These are phyloP conservation scores for Typhlichthys subterraneus DNA, from an alignment of 2,797 vertebrate species.

Conservation along the genomic window DNA sequence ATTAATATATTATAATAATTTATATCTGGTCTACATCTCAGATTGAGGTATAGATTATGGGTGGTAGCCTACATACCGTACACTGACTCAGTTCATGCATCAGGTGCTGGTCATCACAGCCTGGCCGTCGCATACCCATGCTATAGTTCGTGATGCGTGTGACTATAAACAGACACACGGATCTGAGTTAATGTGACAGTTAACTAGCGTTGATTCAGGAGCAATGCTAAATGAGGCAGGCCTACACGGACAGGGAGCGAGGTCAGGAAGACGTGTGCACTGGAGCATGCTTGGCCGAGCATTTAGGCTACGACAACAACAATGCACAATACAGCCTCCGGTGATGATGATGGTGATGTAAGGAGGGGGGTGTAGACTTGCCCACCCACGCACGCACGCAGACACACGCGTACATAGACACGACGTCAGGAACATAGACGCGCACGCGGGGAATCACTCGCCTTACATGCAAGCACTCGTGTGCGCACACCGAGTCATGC, in stretches of 20 bases:
- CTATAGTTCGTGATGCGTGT: slow-evolving; percentile 57
- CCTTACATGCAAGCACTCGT: slow-evolving; percentile 64
- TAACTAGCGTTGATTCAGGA: slow-evolving; percentile 78
- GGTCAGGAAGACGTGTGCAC: slow-evolving; percentile 73
- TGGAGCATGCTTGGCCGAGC: slow-evolving; percentile 80
- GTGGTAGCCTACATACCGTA: slow-evolving; percentile 25
- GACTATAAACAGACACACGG: slow-evolving; percentile 57
- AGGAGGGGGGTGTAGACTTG: slow-evolving; percentile 50
- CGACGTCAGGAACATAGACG: slow-evolving; percentile 63
- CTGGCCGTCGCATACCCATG: slow-evolving; percentile 48
- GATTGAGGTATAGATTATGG: slow-evolving; percentile 26
- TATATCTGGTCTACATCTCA: slow-evolving; percentile 20
- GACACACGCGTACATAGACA: slow-evolving; percentile 10
- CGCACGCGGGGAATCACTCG: slow-evolving; percentile 59
- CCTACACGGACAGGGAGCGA: slow-evolving; percentile 59
- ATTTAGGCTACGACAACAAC: slow-evolving; percentile 83
- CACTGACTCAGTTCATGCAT: slow-evolving; percentile 28
- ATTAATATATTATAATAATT: slow-evolving; percentile 22
- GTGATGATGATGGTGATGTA: slow-evolving; percentile 49
- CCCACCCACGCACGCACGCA: slow-evolving; percentile 6
- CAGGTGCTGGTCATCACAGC: slow-evolving; percentile 43
- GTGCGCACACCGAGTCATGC: slow-evolving; percentile 71
- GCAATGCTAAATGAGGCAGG: slow-evolving; percentile 74
- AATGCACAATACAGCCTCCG: slow-evolving; percentile 79
- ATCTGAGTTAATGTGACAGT: slow-evolving; percentile 77